These are phyloP conservation scores for Drosophila falleni DNA, from an alignment of 2,888 invertebrate genomes.

Conservation along the genomic window DNA sequence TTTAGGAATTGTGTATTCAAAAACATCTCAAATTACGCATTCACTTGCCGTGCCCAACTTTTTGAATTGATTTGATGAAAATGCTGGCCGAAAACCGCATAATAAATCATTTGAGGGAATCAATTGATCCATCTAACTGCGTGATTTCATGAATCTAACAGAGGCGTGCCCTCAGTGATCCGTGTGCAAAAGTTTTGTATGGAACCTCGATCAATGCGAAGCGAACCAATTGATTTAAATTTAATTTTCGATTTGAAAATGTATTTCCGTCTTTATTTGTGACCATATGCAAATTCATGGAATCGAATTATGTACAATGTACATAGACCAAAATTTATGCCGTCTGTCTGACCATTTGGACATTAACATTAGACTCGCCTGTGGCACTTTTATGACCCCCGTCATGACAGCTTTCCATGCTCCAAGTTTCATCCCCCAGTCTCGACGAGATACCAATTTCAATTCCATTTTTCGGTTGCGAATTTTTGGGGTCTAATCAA, in stretches of 20 bases:
- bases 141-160: conserved; percentile 3
- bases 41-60: conserved; percentile 17
- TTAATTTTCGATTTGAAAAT: conserved; percentile 49
- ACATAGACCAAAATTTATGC: conserved; percentile 16
- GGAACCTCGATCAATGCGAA: background rate
- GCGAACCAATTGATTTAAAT: conserved; percentile 68
- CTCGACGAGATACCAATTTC: background rate
- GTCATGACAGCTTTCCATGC: conserved; percentile 24
- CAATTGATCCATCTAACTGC: conserved; percentile 58
- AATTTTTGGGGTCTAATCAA: conserved; percentile 7
- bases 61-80: conserved; percentile 15
- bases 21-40: conserved; percentile 59
- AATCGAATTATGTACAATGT: conserved; percentile 60
- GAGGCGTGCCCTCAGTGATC: conserved; percentile 43
- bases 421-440: conserved; percentile 2
- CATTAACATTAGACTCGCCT: conserved; percentile 27
- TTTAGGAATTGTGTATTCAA: conserved; percentile 8
- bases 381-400: conserved; percentile 58
- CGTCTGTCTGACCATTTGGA: conserved; percentile 8
- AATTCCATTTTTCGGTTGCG: conserved; percentile 14
- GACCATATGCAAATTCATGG: conserved; percentile 58
- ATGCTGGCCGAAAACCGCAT: conserved; percentile 27
- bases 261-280: conserved; percentile 15
- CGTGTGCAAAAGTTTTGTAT: conserved; percentile 35
- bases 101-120: conserved; percentile 47